Base-by-base conservation (phyloP, 2,113 vertebrate genomes). In the Promerops cafer region DNA sequence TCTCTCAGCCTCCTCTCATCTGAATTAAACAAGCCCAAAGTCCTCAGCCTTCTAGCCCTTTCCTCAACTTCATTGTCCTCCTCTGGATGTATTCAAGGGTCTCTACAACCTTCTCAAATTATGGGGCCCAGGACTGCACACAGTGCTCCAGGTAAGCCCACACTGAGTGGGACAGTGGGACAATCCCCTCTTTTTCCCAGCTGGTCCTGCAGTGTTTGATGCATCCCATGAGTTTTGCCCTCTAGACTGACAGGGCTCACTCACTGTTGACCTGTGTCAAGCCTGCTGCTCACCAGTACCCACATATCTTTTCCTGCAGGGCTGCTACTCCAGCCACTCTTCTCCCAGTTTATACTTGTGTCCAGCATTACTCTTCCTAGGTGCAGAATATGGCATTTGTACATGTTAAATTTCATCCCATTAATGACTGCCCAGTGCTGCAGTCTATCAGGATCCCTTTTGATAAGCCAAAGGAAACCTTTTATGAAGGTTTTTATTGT, bases 101-200 rank as follows among this genome's bases (percentile, higher is more conserved):
- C 35, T 60, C 35, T 15, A 33, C 21, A 44, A 40, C 15, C 7
- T 37, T 53, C 50, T 74, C 8, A 40, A 45, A 35, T 4, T 40
- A 18, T 35, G 26, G 10, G 31, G 1, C 22, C 19, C 59, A 52
- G 59, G 31, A 28, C 2, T 28, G 40, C 47, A 15, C 21, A 12
- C 24, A 16, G 53, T 7, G 11, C 7, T 83, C 35, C 30, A 39
- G 28, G 19, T 24, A 52, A 82, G 39, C 11, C 19, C 45, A 12
- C 2, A 8, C 17, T 18, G 15, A 53, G 9, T 12, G n/a, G n/a
- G n/a, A 6, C 21, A 44, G 21, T 0, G 0, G 50, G 31, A 35
- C 9, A 15, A 53, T 24, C 8, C 1, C 27, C 27, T 42, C 13
- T 63, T 17, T 45, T 20, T 20, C 13, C 13, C 3, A 18, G 22